A percentile compares a stretch with the other conserved stretches of the same genome.
Evolutionary conservation across 2,888 invertebrate species (phyloP).

Genomic region (Mechanitis messenoides): DNA sequence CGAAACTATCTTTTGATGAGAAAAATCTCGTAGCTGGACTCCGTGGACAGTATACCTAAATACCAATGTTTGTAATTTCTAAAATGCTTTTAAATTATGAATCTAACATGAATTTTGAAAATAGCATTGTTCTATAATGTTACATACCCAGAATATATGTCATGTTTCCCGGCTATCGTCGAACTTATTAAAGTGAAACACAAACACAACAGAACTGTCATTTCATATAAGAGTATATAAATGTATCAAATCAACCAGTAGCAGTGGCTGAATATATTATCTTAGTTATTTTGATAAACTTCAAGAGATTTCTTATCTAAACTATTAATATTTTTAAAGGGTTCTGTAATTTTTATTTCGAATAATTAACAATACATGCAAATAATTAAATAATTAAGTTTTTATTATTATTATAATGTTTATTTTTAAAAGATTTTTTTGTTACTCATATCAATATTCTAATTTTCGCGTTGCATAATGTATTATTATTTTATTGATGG

Average conservation of each 20-base stretch:
- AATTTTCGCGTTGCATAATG: no score
- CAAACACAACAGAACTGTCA: not conserved
- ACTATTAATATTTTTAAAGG: no score
- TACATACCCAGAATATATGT: conserved; percentile 1
- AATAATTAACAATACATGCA: no score
- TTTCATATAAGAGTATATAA: not conserved
- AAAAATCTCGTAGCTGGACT: conserved; percentile 27
- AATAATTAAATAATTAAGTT: no score
- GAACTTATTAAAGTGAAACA: not conserved
- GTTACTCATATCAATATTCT: no score
- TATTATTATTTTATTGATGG: no score
- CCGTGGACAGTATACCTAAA: conserved; percentile 37
- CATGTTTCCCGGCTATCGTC: conserved; percentile 3
- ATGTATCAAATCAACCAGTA: not conserved
- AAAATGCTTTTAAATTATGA: no score
- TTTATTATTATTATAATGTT: no score
- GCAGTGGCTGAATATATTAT: not conserved
- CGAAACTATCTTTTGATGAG: conserved; percentile 30
- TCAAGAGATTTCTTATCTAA: no score
- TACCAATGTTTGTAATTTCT: not conserved
- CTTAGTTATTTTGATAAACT: not conserved
- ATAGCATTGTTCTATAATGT: not conserved
- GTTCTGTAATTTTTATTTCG: no score
- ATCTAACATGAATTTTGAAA: no score
- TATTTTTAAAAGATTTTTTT: no score